These are phyloP conservation scores for Macrobrachium rosenbergii DNA, from an alignment of 1,140 invertebrate species.

Conservation along the genomic window DNA sequence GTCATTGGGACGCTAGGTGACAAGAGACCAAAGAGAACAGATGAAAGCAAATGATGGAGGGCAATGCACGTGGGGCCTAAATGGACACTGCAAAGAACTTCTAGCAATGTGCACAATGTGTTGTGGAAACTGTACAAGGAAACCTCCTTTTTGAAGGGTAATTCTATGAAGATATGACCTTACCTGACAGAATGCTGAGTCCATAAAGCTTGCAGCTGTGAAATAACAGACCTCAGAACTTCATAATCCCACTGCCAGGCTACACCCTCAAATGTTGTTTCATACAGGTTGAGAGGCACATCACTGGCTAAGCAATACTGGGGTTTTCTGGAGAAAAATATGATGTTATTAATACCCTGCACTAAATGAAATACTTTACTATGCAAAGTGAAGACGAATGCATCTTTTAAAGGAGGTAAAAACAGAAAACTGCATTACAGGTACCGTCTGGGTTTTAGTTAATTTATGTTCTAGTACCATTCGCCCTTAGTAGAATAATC, in stretches of 20 bases:
- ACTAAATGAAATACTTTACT: neutral
- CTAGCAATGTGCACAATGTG: no score
- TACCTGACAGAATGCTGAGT: constrained; percentile 81
- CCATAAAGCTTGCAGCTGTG: constrained; percentile 82
- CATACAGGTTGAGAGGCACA: constrained; percentile 89
- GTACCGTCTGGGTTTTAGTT: no score
- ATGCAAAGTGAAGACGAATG: no score
- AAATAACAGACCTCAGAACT: constrained; percentile 76
- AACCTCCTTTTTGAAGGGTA: constrained; percentile 1
- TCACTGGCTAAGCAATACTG: constrained; percentile 94
- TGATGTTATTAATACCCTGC: neutral
- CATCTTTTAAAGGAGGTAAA: no score
- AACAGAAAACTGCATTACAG: no score
- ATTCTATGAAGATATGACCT: constrained; percentile 66
- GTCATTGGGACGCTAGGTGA: constrained; percentile 60
- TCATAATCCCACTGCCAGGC: constrained; percentile 80
- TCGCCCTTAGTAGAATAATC: no score
- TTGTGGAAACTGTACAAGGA: no score
- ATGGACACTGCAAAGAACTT: no score
- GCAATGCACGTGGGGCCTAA: no score
- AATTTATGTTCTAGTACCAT: no score
- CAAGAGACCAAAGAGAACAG: no score
- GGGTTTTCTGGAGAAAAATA: constrained; percentile 79
- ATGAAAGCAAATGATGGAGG: no score
- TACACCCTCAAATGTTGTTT: constrained; percentile 77